A percentile compares a stretch with the other conserved stretches of the same genome.
Evolutionary conservation across 2,797 vertebrate species (phyloP).

Genomic region (Antrozous pallidus): DNA sequence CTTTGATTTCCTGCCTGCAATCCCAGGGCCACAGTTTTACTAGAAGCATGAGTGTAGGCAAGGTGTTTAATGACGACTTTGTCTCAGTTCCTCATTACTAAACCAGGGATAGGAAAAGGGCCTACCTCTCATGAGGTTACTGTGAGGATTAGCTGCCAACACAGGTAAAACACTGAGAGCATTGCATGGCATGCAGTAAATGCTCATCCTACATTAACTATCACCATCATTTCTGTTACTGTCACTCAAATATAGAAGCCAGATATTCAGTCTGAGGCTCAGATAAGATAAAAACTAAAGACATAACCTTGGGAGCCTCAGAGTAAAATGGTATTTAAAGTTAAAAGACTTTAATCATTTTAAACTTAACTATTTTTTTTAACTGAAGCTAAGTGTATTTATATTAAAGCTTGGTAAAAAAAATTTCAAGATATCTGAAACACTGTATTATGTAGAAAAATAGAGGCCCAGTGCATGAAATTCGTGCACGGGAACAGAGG

Average conservation of each 20-base stretch:
- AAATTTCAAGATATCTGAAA: background rate
- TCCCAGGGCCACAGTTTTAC: background rate
- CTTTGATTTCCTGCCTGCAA: background rate
- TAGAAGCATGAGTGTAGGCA: background rate
- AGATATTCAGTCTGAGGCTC: background rate
- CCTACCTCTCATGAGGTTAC: background rate
- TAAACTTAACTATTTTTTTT: background rate
- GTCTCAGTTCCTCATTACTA: background rate
- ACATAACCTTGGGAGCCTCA: background rate
- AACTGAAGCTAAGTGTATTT: background rate
- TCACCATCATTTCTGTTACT: background rate
- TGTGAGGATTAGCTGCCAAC: background rate
- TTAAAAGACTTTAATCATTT: background rate
- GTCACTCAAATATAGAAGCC: background rate
- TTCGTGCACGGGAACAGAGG: no score
- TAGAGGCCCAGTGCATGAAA: no score
- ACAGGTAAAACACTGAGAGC: background rate
- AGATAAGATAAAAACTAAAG: background rate
- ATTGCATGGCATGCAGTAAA: accelerated
- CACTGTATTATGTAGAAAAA: background rate
- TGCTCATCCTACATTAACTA: background rate
- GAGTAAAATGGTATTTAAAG: background rate
- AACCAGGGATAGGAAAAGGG: background rate
- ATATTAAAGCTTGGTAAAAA: background rate
- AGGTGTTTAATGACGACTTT: background rate